Base-by-base conservation (phyloP, 1,140 invertebrate genomes). In the Drepana arcuata region DNA sequence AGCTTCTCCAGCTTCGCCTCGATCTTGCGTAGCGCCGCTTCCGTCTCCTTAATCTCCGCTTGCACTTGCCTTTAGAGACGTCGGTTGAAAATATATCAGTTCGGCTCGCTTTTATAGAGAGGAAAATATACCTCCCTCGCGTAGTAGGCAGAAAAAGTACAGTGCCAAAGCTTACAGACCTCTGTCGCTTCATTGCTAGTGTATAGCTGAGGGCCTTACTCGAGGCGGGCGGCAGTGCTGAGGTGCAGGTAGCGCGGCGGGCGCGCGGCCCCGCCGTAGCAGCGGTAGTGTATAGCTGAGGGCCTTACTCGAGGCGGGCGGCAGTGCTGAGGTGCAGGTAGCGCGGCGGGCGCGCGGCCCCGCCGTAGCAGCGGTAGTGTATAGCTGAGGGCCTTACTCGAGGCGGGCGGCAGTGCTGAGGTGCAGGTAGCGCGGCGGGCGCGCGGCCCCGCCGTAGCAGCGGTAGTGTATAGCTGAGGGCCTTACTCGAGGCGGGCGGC, bases 311-410 rank as follows among this genome's bases (percentile, higher is more conserved):
- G n/a, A n/a, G n/a, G n/a, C n/a, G n/a, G n/a, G n/a, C 88, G 18
- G 74, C 78, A 0, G 86, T 86, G 49, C 89, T 88, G 26, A 88
- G 85, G 72, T 91, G 89, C 42, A 93, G 84, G 62, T 64, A 90
- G 23, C 82, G 74, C 0, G 82, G 74, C 4, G 59, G 57, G 7
- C 60, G 40, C 23, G 81, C 80, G 14, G 46, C 52, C 13, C 83
- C 81, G 6, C 88, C 86, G 60, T 92, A 93, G 44, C 85, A 87
- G 52, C 87, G 87, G 69, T 92, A 93, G 66, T 89, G n/a, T n/a
- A n/a, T n/a, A n/a, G n/a, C n/a, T n/a, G n/a, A n/a, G n/a, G n/a
- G n/a, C n/a, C n/a, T n/a, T n/a, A n/a, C n/a, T n/a, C n/a, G n/a
- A n/a, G n/a, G n/a, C n/a, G n/a, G n/a, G n/a, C 88, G 18, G 74